Base-by-base conservation (phyloP, 1,140 invertebrate species). In the Chironomus striatipennis region DNA sequence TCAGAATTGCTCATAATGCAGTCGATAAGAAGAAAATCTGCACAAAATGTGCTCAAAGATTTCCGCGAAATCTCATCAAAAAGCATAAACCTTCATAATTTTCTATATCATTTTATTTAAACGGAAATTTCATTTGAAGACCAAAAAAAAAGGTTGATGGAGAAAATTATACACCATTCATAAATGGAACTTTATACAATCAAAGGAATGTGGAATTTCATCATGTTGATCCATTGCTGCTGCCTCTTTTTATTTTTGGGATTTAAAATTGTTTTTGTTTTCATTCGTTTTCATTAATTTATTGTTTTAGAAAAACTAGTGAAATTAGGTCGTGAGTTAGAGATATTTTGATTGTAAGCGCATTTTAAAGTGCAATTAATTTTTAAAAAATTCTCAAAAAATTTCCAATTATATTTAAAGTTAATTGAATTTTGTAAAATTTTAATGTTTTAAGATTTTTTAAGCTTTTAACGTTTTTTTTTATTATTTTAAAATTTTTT, bases 121-220 rank as follows among this genome's bases (percentile, higher is more conserved):
- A 15, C 12, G 47, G n/a, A 57, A 57, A 57, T n/a, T 57, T 57
- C 12, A 57, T 57, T 57, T 57, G 1, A 57, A 15, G 5, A n/a
- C 15, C 43, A 47, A 57, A n/a, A n/a, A 57, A 57, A 57, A 57
- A 57, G 47, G 47, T 57, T 2, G 24, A 34, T 34, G 47, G 12
- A 57, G 12, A 57, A 57, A 57, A 57, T 57, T 57, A 57, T 57
- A 57, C 47, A 57, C 47, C 47, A 57, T 57, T 57, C 47, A 57
- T 57, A 57, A 57, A 57, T 57, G 47, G 47, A 57, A 57, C 47
- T 57, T 57, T 57, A 57, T 34, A 34, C 24, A 34, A 34, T 34
- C 24, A 34, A 34, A 34, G 24, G 47, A 57, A 57, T 12, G 12
- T 57, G 12, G n/a, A 15, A 57, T n/a, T 57, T 15, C 12, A n/a